Conservation (phyloP, 2,888 invertebrate genomes). For the Phortica okadai region DNA sequence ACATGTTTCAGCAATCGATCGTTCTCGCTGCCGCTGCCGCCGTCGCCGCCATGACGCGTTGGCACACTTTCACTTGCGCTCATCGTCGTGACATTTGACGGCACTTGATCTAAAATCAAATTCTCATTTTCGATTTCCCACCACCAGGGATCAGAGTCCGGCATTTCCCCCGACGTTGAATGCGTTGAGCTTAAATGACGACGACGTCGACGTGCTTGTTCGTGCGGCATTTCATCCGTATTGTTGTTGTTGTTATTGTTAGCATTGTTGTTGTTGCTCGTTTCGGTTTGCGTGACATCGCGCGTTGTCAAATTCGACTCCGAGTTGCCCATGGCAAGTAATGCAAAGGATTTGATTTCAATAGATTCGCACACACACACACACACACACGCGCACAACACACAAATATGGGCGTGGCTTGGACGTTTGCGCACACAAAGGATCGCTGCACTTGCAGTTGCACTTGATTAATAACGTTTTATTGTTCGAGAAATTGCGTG, state of each 20-base stretch:
- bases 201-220: neutral
- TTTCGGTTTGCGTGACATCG: constrained; percentile 14
- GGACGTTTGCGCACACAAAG: constrained; percentile 48
- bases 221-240: too few species aligned
- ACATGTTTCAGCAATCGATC: constrained; percentile 48
- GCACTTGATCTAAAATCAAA: constrained; percentile 65
- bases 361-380: neutral
- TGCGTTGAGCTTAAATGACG: constrained; percentile 11
- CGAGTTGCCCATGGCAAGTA: constrained; percentile 69
- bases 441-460: constrained; percentile 47
- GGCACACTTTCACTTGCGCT: constrained; percentile 49
- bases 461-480: constrained; percentile 44
- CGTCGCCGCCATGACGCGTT: constrained; percentile 35
- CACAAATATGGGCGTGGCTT: neutral
- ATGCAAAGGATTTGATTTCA: constrained; percentile 1
- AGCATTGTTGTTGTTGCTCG: constrained; percentile 3
- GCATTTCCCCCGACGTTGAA: neutral
- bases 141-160: constrained; percentile 72
- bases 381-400: neutral
- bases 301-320: constrained; percentile 54
- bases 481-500: constrained; percentile 37
- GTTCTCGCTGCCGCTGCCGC: constrained; percentile 33
- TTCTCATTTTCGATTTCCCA: constrained; percentile 73
- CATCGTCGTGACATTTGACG: constrained; percentile 28
- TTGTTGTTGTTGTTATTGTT: neutral